phyloP scores from a whole-genome alignment of 1,140 invertebrate genomes.

The Helicoverpa armigera region DNA sequence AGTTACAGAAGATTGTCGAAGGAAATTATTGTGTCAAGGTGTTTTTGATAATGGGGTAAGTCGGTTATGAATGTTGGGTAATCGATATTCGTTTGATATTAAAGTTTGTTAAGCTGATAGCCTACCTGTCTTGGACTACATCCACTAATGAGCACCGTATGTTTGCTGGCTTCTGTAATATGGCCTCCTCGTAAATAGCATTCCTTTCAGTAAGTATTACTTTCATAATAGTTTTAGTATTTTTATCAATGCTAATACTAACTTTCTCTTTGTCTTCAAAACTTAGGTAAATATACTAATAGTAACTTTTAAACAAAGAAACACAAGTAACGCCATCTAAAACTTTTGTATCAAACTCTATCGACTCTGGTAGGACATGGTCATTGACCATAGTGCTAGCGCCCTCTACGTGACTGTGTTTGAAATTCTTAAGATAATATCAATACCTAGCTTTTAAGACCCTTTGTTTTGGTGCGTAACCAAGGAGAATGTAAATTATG shows the following conservation, averaged over 20 bases:
- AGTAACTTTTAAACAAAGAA: background rate
- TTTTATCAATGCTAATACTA: too few relatives aligned
- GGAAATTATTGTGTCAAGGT: slow-evolving; percentile 40
- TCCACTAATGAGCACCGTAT: too few relatives aligned
- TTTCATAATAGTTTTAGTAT: too few relatives aligned
- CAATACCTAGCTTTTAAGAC: slow-evolving; percentile 3
- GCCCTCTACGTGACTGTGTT: slow-evolving; percentile 53
- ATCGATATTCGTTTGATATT: too few relatives aligned
- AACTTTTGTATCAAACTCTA: background rate
- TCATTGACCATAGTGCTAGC: slow-evolving; percentile 62
- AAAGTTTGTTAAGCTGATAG: too few relatives aligned
- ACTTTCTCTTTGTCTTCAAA: too few relatives aligned
- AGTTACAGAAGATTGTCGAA: slow-evolving; percentile 27
- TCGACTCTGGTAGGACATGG: slow-evolving; percentile 41
- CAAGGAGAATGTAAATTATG: too few relatives aligned
- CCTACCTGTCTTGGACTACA: too few relatives aligned
- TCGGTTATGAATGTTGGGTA: background rate
- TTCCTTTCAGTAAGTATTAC: too few relatives aligned
- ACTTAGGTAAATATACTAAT: too few relatives aligned
- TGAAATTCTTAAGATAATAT: slow-evolving; percentile 30
- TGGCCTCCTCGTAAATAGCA: too few relatives aligned
- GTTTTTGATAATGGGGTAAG: slow-evolving; percentile 26
- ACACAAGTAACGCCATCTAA: slow-evolving; percentile 14
- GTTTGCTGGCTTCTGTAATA: too few relatives aligned
- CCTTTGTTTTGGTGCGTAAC: background rate